phyloP scores from a whole-genome alignment of 2,113 vertebrate genomes.

The Xenopus tropicalis region UCB_Xtro_10.0 CM004443.2:198272501-198273000 shows the following conservation, averaged over 20 bases:
- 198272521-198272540: conserved; percentile 41
- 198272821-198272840: too few species aligned
- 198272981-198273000: too few species aligned
- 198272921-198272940: too few species aligned
- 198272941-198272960: too few species aligned
- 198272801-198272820: too few species aligned
- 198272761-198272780: too few species aligned
- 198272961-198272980: too few species aligned
- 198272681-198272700: conserved; percentile 64
- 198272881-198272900: too few species aligned
- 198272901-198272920: too few species aligned
- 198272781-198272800: too few species aligned
- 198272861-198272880: too few species aligned
- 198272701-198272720: conserved; percentile 51
- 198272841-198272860: too few species aligned
- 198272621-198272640: conserved; percentile 68
- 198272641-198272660: conserved; percentile 62
- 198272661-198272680: conserved; percentile 63
- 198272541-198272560: conserved; percentile 51
- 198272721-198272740: conserved; percentile 49
- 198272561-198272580: conserved; percentile 56
- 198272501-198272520: conserved; percentile 44
- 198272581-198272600: conserved; percentile 52
- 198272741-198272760: background rate
- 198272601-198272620: conserved; percentile 64